These are phyloP conservation scores for Neolamprologus cancellatus DNA, from an alignment of 2,113 vertebrate genomes.

Conservation along the genomic window DNA sequence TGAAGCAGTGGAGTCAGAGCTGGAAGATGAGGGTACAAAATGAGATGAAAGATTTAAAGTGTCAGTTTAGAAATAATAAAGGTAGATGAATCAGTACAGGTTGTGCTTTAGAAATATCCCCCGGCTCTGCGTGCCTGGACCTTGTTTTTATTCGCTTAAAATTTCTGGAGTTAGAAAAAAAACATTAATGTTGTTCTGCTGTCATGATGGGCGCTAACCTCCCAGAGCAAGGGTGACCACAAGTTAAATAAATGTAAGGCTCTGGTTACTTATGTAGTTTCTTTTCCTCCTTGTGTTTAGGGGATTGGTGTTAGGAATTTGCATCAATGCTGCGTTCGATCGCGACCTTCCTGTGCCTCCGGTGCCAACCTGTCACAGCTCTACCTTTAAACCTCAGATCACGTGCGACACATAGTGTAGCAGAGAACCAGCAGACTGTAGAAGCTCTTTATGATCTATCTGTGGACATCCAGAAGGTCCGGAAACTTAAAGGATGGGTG, in stretches of 20 bases:
- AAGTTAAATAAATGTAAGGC: neutral
- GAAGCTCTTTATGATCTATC: conserved; percentile 74
- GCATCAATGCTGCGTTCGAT: conserved; percentile 62
- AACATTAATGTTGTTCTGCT: neutral
- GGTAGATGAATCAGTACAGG: neutral
- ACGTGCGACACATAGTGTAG: conserved; percentile 9
- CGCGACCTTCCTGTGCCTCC: conserved; percentile 34
- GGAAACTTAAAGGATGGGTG: conserved; percentile 84
- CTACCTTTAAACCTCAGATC: conserved; percentile 1
- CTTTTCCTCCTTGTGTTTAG: neutral
- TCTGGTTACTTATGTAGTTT: neutral
- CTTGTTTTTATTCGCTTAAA: fast-evolving
- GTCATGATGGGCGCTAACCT: neutral
- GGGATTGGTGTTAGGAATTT: neutral
- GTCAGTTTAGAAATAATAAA: neutral
- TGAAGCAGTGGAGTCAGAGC: neutral
- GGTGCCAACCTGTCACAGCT: conserved; percentile 4
- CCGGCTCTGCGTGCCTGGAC: fast-evolving
- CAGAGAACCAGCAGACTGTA: conserved; percentile 78
- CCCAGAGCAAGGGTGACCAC: neutral
- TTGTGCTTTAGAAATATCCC: neutral
- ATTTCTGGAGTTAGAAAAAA: neutral
- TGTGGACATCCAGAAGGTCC: conserved; percentile 83
- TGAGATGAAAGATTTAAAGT: neutral
- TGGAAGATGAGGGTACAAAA: neutral